These are phyloP conservation scores for Pangasianodon hypophthalmus DNA, from an alignment of 2,113 vertebrate species.

Conservation along the genomic window DNA sequence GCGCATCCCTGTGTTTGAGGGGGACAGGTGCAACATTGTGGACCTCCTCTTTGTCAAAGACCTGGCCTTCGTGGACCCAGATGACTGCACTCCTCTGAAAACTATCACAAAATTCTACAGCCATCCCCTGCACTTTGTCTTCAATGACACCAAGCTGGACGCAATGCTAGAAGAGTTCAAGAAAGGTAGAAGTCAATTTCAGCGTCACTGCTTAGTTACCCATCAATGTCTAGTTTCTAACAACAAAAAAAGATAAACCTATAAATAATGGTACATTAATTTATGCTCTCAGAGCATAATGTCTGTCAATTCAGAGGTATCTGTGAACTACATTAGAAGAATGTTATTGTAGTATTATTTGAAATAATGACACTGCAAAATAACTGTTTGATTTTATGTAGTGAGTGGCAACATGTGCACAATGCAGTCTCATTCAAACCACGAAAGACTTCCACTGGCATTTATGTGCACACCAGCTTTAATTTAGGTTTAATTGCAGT, in stretches of 20 bases:
- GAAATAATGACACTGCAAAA: neutral
- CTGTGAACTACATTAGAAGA: neutral
- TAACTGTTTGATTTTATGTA: neutral
- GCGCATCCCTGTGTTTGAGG: conserved; percentile 55
- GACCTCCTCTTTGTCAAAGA: conserved; percentile 59
- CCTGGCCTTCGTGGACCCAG: conserved; percentile 58
- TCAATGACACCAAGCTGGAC: conserved; percentile 59
- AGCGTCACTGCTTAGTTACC: neutral
- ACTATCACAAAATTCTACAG: conserved; percentile 60
- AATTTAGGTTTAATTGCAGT: neutral
- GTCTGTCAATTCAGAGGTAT: neutral
- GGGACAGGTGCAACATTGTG: conserved; percentile 55
- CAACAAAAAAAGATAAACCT: neutral
- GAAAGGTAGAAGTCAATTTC: conserved; percentile 46
- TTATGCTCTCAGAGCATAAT: neutral
- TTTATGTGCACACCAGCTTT: neutral
- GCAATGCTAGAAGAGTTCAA: conserved; percentile 60
- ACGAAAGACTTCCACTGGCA: neutral
- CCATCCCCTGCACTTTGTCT: conserved; percentile 59
- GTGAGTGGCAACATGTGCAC: neutral
- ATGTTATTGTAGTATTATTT: neutral
- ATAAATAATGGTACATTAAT: neutral
- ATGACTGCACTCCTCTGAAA: conserved; percentile 57
- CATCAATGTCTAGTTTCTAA: neutral
- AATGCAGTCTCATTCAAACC: neutral